These are phyloP conservation scores for Sarcophaga variegata DNA, from an alignment of 2,888 invertebrate species.

Conservation along the genomic window DNA sequence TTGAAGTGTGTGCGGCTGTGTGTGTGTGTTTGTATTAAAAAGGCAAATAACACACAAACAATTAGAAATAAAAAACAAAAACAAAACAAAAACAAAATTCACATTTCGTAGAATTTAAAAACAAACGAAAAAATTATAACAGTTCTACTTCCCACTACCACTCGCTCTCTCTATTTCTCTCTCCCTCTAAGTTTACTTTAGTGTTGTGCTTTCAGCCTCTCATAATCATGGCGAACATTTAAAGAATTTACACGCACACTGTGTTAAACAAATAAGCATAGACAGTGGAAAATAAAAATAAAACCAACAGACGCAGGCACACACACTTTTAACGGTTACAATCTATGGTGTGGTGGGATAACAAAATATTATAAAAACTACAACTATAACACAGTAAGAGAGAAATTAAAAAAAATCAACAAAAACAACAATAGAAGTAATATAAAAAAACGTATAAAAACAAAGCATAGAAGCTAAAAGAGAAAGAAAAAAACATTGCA, in stretches of 20 bases:
- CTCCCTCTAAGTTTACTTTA: too few relatives aligned
- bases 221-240: neutral
- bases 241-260: neutral
- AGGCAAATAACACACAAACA: constrained; percentile 32
- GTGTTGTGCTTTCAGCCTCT: too few relatives aligned
- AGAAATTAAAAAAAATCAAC: neutral
- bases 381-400: neutral
- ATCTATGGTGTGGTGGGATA: too few relatives aligned
- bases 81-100: neutral
- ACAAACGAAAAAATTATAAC: constrained; percentile 20
- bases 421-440: constrained; percentile 6
- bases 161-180: neutral
- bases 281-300: neutral
- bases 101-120: constrained; percentile 27
- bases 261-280: neutral
- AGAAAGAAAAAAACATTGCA: constrained; percentile 36
- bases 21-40: constrained; percentile 17
- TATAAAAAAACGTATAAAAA: neutral
- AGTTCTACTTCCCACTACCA: neutral
- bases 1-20: constrained; percentile 71
- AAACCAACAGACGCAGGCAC: neutral
- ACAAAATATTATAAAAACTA: too few relatives aligned
- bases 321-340: neutral
- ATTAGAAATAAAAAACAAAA: neutral
- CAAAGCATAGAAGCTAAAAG: neutral